phyloP scores from a whole-genome alignment of 2,888 invertebrate species.

The Tridacna gigas region DNA sequence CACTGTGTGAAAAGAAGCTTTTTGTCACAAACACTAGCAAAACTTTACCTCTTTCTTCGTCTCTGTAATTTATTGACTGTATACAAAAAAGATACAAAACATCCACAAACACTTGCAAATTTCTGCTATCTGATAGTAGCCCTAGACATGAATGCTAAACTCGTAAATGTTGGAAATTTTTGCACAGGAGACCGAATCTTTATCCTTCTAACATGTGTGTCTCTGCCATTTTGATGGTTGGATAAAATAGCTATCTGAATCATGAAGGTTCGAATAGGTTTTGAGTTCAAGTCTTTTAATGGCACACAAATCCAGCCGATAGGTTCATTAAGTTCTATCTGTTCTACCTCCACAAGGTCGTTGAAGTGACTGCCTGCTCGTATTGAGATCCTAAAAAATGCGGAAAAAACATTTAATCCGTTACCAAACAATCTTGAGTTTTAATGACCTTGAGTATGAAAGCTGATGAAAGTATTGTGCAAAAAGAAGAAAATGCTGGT shows the following conservation, averaged over 20 bases:
- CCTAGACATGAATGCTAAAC: slow-evolving; percentile 69
- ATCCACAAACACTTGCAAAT: neutral
- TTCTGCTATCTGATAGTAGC: slow-evolving; percentile 65
- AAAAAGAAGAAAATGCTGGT: neutral
- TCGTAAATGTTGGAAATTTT: slow-evolving; percentile 89
- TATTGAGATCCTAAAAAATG: slow-evolving; percentile 78
- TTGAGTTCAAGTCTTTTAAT: slow-evolving; percentile 90
- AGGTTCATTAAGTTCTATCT: slow-evolving; percentile 96
- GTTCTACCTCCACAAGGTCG: slow-evolving; percentile 97
- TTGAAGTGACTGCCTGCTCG: slow-evolving; percentile 98
- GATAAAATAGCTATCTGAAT: slow-evolving; percentile 88
- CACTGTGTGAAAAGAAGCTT: too few relatives aligned
- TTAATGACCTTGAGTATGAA: too few relatives aligned
- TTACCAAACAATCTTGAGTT: too few relatives aligned
- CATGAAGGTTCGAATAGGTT: slow-evolving; percentile 95
- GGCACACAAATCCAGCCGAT: slow-evolving; percentile 98
- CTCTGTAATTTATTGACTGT: too few relatives aligned
- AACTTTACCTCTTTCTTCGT: too few relatives aligned
- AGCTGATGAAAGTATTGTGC: too few relatives aligned
- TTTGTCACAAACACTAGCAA: too few relatives aligned
- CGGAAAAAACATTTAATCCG: neutral
- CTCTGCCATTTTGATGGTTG: slow-evolving; percentile 99
- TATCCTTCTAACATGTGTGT: slow-evolving; percentile 98
- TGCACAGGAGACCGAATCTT: slow-evolving; percentile 95
- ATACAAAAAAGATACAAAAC: too few relatives aligned